Base-by-base conservation (phyloP, 53 echinoderm and acorn worm species). In the Crossaster papposus region DNA sequence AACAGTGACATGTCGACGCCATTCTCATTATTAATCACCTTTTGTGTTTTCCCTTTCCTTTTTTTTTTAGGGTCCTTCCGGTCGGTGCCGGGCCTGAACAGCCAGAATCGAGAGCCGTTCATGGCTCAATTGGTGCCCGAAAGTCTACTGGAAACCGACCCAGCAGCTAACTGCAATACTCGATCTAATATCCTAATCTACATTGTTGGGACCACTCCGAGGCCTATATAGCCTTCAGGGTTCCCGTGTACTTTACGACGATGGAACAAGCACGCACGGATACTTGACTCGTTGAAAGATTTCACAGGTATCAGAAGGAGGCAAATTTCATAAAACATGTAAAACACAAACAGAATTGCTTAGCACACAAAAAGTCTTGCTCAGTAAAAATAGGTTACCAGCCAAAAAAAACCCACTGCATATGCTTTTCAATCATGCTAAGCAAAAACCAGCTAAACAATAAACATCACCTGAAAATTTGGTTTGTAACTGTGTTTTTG, bases 201-300 rank as follows among this genome's bases (percentile, higher is more conserved):
- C n/a, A n/a, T n/a, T n/a, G 20, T 29, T 52, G 50, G 20, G 28
- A 51, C 32, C 55, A 15, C 7, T 4, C 33, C 14, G 32, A 22
- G 50, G 24, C n/a, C n/a, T n/a, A n/a, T n/a, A n/a, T n/a, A 51
- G 23, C 51, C 36, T 82, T 64, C 52, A 29, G 1, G 34, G 73
- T 26, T 85, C 72, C 44, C 72, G 72, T 58, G 85, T 73, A 85
- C 85, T 85, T 85, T 85, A 44, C 53, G 53, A 24, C 31, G 72
- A 73, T 10, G 22, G 72, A n/a, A 8, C 71, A 24, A 12, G 34
- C 51, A 23, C 35, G 78, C 7, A 51, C 28, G 1, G 50, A 54
- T n/a, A 22, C 70, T 30, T 51, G 72, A 18, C 2, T 17, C 53
- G 85, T 52, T 85, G 73, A 85, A 72, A 85, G 85, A 85, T 29